Base-by-base conservation (phyloP, 2,797 vertebrate species). In the Sebastes kiyomatsui region DNA sequence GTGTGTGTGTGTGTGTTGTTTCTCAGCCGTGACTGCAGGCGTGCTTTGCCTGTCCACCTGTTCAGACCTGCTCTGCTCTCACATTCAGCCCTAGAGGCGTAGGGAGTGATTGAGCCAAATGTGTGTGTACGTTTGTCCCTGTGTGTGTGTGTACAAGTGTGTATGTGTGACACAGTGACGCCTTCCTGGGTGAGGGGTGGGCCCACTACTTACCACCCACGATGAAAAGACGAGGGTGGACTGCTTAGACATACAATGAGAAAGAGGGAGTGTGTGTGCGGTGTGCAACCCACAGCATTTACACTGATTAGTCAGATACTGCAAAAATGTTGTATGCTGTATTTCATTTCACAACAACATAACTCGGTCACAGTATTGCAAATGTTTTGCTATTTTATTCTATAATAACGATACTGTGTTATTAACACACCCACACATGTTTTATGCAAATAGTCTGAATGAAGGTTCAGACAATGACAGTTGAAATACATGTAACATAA, bases 201-300 rank as follows among this genome's bases (percentile, higher is more conserved):
- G 60, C 72, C 76, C 32, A 14, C 46, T 82, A 74, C 84, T 80
- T 92, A 91, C 95, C 95, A 95, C 94, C 94, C 95, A 96, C 75
- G 69, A 82, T 46, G 93, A 92, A 72, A 72, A 85, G 72, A 65
- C 75, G 60, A 66, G 78, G 79, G 67, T 79, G 68, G 60, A 83
- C 79, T 55, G 62, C 73, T 82, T 25, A 77, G 55, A 11, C 49
- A 52, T 59, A 78, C 65, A 78, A 66, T 71, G 42, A 80, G 58
- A 80, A 49, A 75, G 38, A 59, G 62, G 16, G 23, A 20, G 62
- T 27, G 65, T 55, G 70, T 38, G 35, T 62, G 46, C 32, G 12
- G 30, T 32, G 25, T 54, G 28, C 13, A 59, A 27, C 22, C 30
- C 30, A 25, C 54, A 69, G n/a, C 27, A 59, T 79, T 65, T 55